Evolutionary conservation across 2,113 vertebrate species (phyloP).

Genomic region (Mormyrus lacerda): DNA sequence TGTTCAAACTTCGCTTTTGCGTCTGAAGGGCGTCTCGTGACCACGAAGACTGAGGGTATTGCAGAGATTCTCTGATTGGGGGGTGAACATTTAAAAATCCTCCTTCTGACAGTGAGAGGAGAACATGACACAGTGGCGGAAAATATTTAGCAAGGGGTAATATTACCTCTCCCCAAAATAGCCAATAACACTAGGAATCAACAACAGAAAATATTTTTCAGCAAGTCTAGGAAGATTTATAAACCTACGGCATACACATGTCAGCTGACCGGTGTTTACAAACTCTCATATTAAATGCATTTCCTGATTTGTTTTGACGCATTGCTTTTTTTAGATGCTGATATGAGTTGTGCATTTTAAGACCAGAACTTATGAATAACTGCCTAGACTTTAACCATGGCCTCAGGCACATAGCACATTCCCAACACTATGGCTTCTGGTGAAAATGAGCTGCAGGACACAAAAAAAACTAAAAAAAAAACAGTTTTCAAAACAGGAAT

Average conservation of each 20-base stretch:
- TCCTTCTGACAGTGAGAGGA: background rate
- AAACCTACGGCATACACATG: background rate
- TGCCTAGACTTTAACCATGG: background rate
- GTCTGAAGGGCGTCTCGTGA: background rate
- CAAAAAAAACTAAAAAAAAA: background rate
- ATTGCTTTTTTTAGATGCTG: background rate
- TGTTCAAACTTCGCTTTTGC: background rate
- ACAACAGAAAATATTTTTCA: background rate
- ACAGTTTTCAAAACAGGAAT: background rate
- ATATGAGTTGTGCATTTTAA: background rate
- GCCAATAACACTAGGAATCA: background rate
- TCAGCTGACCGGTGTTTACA: background rate
- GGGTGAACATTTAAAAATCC: background rate
- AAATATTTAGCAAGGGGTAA: background rate
- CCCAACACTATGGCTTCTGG: background rate
- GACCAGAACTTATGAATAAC: background rate
- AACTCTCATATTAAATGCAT: background rate
- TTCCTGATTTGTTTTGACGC: background rate
- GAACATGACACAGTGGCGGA: background rate
- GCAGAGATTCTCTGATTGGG: background rate
- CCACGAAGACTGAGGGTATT: background rate
- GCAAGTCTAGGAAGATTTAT: background rate
- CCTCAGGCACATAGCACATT: background rate
- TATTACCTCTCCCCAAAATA: background rate
- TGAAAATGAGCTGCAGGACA: background rate